Conservation (phyloP, 2,113 vertebrate genomes). For the Ceyx cyanopectus region DNA sequence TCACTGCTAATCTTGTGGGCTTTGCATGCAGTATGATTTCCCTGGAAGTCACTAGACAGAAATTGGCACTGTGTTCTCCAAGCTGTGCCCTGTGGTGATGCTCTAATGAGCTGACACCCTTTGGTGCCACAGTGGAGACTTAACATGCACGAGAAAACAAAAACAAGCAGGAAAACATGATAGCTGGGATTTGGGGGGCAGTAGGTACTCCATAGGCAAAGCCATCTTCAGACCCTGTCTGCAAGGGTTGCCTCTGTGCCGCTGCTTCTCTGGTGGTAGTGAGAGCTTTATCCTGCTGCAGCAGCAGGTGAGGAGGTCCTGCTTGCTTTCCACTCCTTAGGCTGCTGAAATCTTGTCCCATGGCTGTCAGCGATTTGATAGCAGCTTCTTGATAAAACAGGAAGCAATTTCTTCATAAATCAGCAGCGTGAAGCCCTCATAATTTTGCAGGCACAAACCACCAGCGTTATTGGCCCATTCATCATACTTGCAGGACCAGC, state of each 20-base stretch:
- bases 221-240: background rate
- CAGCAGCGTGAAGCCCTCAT: background rate
- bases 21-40: background rate
- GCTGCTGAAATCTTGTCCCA: background rate
- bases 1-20: background rate
- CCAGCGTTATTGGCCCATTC: background rate
- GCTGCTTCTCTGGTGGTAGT: background rate
- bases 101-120: background rate
- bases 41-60: background rate
- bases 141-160: background rate
- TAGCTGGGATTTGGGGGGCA: background rate
- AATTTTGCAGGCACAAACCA: background rate
- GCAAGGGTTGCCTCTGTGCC: background rate
- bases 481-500: background rate
- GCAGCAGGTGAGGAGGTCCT: background rate
- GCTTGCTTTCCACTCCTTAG: background rate
- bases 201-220: background rate
- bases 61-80: background rate
- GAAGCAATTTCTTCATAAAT: background rate
- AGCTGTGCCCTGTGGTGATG: rapidly evolving
- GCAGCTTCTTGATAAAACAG: background rate
- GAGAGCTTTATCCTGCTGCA: background rate
- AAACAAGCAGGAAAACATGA: background rate
- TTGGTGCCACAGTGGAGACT: background rate
- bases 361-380: background rate